A percentile compares a stretch with the other conserved stretches of the same genome.
Conservation (phyloP, 2,113 vertebrate genomes). For the Pleuronectes platessa region DNA sequence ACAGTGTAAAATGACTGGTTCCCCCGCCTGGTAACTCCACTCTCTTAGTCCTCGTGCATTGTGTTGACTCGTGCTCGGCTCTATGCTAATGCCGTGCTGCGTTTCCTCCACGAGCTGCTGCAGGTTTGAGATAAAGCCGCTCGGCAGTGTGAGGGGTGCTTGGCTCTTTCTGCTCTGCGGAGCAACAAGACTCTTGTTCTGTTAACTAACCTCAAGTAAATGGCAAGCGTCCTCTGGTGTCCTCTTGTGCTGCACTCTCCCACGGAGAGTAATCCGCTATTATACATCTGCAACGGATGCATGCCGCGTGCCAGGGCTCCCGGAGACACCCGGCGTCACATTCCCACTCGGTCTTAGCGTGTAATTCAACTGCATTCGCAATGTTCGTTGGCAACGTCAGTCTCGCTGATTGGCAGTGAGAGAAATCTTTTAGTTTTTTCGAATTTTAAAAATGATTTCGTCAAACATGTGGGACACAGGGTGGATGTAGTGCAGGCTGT, state of each 20-base stretch:
- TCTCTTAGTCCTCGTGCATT: slow-evolving; percentile 12
- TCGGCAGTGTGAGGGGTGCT: slow-evolving; percentile 32
- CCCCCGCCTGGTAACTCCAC: slow-evolving; percentile 14
- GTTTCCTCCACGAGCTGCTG: slow-evolving; percentile 49
- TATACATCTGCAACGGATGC: slow-evolving; percentile 45
- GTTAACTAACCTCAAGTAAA: slow-evolving; percentile 60
- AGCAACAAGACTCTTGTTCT: slow-evolving; percentile 51
- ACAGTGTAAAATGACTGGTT: slow-evolving; percentile 42
- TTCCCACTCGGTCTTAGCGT: slow-evolving; percentile 16
- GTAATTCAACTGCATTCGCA: too few relatives aligned
- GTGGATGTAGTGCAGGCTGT: too few relatives aligned
- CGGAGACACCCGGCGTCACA: slow-evolving; percentile 30
- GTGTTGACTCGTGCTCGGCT: slow-evolving; percentile 31
- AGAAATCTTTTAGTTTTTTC: too few relatives aligned
- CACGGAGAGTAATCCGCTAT: slow-evolving; percentile 54
- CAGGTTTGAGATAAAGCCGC: slow-evolving; percentile 57
- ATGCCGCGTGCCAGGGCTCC: slow-evolving; percentile 15
- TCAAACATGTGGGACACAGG: too few relatives aligned
- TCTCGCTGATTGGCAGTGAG: too few relatives aligned
- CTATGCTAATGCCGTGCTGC: slow-evolving; percentile 39
- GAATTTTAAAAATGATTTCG: too few relatives aligned
- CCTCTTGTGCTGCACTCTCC: slow-evolving; percentile 23
- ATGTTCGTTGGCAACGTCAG: too few relatives aligned
- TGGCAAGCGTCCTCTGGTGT: slow-evolving; percentile 26
- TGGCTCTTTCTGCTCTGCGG: slow-evolving; percentile 53